Base-by-base conservation (phyloP, 2,797 vertebrate genomes). In the Cottoperca gobio region DNA sequence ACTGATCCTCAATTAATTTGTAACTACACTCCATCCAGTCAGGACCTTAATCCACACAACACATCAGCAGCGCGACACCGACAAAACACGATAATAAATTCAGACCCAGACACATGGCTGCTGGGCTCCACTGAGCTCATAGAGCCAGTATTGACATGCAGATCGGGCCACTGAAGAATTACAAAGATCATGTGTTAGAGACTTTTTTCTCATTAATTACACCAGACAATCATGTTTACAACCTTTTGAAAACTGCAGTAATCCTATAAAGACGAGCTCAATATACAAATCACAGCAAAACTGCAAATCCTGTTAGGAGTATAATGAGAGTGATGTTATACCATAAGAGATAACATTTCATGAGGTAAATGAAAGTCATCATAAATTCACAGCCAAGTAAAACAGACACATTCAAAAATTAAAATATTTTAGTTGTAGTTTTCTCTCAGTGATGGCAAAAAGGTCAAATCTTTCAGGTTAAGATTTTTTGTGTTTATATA, bases 1-100 rank as follows among this genome's bases (percentile, higher is more conserved):
- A 91, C 82, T 85, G 92, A 93, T 94, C 91, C 91, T 89, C 90
- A 92, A 92, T 93, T 95, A 92, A 94, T 94, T 92, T 93, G 88
- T 86, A 90, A 84, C 84, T 81, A 68, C 75, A 83, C 90, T 83
- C 76, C 82, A 91, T 92, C 89, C 89, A 88, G 87, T 84, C 86
- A 21, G 76, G 81, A 67, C 76, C 76, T 78, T 91, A 89, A 94
- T 90, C 87, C 85, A 53, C 69, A 43, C 60, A 39, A 78, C 81
- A 80, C 88, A 88, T 90, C 87, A 33, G 53, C 74, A 54, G 69
- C n/a, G 50, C 72, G 88, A 85, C 81, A 86, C 76, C 73, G 61
- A 79, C 83, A 81, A 54, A 84, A 81, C 86, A 77, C 66, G 72
- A 70, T 84, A 78, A 92, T 86, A 73, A 79, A 91, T 82, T 78